Evolutionary conservation across 2,888 invertebrate species (phyloP).

Genomic region (Heteromurus nitidus): DNA sequence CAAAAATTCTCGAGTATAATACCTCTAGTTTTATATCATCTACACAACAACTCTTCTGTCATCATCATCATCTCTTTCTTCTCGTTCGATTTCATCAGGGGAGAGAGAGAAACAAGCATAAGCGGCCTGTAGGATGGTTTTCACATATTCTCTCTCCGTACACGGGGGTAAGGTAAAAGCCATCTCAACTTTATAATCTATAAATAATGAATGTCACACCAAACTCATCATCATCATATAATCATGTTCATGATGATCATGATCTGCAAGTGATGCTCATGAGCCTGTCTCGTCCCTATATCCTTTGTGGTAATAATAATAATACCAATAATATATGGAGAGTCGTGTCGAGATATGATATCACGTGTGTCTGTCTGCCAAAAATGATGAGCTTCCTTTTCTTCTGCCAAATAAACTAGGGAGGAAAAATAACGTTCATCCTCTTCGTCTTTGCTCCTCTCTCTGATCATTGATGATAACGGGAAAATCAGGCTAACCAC

Average conservation of each 20-base stretch:
- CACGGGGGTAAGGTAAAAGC: background rate
- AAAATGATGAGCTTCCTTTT: slow-evolving; percentile 66
- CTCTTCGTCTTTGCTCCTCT: slow-evolving; percentile 28
- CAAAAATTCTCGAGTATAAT: no score
- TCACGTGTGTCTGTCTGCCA: slow-evolving; percentile 64
- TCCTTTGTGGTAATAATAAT: slow-evolving; percentile 52
- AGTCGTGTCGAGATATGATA: slow-evolving; percentile 64
- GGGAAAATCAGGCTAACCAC: slow-evolving; percentile 65
- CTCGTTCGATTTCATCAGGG: background rate
- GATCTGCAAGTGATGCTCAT: slow-evolving; percentile 30
- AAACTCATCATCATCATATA: slow-evolving; percentile 59
- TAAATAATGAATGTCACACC: slow-evolving; percentile 62
- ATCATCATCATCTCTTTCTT: background rate
- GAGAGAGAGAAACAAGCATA: background rate
- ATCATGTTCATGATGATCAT: slow-evolving; percentile 62
- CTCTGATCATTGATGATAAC: slow-evolving; percentile 56
- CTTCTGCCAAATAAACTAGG: slow-evolving; percentile 59
- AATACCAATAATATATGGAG: slow-evolving; percentile 59
- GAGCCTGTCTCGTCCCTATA: background rate
- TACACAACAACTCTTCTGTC: background rate
- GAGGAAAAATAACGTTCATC: slow-evolving; percentile 51
- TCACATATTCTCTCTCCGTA: background rate
- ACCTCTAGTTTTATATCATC: background rate
- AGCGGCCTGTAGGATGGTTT: background rate
- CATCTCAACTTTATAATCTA: slow-evolving; percentile 23